Conservation (phyloP, 2,113 vertebrate species). For the Plecturocebus donacophilus region DNA sequence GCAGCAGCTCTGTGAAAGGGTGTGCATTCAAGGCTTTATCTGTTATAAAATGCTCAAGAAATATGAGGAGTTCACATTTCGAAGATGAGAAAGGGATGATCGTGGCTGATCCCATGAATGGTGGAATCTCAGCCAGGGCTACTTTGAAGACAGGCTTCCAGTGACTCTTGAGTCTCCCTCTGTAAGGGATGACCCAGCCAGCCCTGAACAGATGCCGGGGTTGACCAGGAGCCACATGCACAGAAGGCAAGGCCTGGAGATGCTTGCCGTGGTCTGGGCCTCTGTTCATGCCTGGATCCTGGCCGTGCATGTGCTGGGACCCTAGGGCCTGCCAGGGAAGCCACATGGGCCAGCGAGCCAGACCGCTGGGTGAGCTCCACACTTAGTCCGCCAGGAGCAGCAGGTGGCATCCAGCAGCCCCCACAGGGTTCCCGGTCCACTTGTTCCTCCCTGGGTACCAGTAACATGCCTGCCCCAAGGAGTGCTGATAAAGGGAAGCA, state of each 20-base stretch:
- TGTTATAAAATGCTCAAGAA: background rate
- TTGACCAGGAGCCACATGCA: background rate
- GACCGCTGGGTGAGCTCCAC: background rate
- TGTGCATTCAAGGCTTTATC: background rate
- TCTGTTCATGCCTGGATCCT: background rate
- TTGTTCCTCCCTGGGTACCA: accelerated
- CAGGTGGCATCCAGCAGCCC: background rate
- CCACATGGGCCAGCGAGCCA: accelerated
- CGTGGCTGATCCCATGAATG: too few species aligned
- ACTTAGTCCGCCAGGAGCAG: background rate
- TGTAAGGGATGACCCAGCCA: too few species aligned
- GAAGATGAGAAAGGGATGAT: background rate
- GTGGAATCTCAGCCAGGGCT: background rate
- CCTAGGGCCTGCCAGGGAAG: background rate
- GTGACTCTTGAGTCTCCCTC: background rate
- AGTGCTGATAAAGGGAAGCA: accelerated
- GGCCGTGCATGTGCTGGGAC: background rate
- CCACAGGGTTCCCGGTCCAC: background rate
- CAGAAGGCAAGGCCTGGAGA: background rate
- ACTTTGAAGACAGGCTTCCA: too few species aligned
- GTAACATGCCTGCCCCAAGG: background rate
- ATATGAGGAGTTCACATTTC: background rate
- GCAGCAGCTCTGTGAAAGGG: too few species aligned
- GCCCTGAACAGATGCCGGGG: background rate
- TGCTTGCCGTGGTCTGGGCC: background rate